Base-by-base conservation (phyloP, 2,797 vertebrate genomes). In the Chlorospingus flavigularis region DNA sequence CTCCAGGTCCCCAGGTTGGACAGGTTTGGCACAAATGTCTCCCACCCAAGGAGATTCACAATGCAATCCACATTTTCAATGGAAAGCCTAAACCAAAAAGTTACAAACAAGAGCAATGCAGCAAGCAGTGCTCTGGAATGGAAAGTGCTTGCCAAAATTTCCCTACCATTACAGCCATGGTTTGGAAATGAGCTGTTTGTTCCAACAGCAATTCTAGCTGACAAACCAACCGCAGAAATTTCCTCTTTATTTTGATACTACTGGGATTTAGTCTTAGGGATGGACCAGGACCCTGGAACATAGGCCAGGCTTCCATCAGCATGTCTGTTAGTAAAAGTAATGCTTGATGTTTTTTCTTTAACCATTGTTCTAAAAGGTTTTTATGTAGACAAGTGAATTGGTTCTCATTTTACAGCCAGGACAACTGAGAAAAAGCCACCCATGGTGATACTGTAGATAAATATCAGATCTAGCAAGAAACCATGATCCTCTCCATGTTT, bases 401-500 rank as follows among this genome's bases (percentile, higher is more conserved):
- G 54, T n/a, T 77, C 54, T 51, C 30, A 78, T 50, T 91, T 65
- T 76, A 58, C 11, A 88, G 63, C 11, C 31, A 74, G 47, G 50
- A 72, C 20, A 62, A 70, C 3, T 53, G 78, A 83, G 37, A 70
- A 55, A 51, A 70, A 76, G 67, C 24, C 42, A 51, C 9, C 28
- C 13, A 6, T 31, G 30, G 11, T 66, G 58, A 48, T 13, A 40
- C 3, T 17, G 8, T 13, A 25, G 35, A 12, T 30, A 71, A 77
- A 43, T 50, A 74, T 8, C 23, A 43, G 45, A 42, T 31, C 50
- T 61, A 68, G 54, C 19, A 74, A 48, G 58, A 79, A 47, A 50
- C 19, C 19, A 42, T 2, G 0, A 13, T 12, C 39, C 26, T 77
- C 60, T 53, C 42, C 0, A 0, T 43, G 25, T 10, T 67, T 82